Percentiles rank a stretch among this genome's conserved stretches.
These are phyloP conservation scores for Dendrocincla tyrannina DNA, from an alignment of 2,797 vertebrate genomes.

Conservation along the genomic window DNA sequence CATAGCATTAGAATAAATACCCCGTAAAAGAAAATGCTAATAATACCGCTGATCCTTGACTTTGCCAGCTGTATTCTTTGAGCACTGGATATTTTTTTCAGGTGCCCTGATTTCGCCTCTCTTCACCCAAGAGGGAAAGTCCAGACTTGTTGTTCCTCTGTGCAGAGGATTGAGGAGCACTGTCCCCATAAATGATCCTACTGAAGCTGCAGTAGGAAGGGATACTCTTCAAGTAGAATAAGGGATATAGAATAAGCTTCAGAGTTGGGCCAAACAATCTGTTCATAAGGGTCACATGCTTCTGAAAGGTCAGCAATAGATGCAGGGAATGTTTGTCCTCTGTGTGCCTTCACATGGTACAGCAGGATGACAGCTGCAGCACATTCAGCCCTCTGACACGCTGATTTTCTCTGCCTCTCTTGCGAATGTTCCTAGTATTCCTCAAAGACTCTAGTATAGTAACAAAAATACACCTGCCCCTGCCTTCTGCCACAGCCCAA, in stretches of 20 bases:
- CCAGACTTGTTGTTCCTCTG: background rate
- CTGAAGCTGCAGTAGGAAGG: background rate
- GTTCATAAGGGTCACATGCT: background rate
- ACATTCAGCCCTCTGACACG: background rate
- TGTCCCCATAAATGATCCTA: background rate
- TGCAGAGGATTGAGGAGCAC: background rate
- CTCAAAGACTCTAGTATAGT: background rate
- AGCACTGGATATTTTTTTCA: background rate
- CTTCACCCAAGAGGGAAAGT: background rate
- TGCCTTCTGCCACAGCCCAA: background rate
- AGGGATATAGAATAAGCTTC: background rate
- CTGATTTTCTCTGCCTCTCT: background rate
- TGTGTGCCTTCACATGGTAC: accelerated
- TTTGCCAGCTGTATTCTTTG: background rate
- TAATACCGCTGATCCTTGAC: background rate
- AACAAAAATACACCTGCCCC: background rate
- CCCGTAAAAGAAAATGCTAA: background rate
- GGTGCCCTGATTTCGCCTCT: background rate
- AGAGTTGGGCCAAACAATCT: background rate
- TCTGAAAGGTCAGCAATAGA: accelerated
- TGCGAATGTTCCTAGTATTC: background rate
- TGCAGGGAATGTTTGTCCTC: background rate
- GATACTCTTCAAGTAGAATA: background rate
- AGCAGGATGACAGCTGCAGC: background rate
- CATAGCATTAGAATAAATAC: background rate